These are phyloP conservation scores for Andinoacara biseriatus DNA, from an alignment of 2,113 vertebrate genomes.

Conservation along the genomic window DNA sequence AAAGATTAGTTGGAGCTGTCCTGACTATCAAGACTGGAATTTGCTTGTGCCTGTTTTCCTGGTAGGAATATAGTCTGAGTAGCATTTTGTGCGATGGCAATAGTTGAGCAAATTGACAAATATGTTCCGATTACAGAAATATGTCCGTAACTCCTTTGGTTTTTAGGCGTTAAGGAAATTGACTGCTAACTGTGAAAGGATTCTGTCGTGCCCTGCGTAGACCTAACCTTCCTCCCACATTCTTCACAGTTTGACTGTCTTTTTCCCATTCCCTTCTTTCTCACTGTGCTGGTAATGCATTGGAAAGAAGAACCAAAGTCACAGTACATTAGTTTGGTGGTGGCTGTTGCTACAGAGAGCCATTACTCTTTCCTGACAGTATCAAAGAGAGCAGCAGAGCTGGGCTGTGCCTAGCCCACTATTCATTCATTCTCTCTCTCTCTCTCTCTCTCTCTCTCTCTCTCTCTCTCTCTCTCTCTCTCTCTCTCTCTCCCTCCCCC, in stretches of 20 bases:
- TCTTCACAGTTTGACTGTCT: slow-evolving; percentile 48
- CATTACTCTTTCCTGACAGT: slow-evolving; percentile 80
- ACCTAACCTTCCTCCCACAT: slow-evolving; percentile 23
- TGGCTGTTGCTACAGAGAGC: slow-evolving; percentile 74
- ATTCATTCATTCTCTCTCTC: slow-evolving; percentile 64
- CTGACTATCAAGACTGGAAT: slow-evolving; percentile 27
- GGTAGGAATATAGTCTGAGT: not conserved
- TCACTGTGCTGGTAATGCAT: slow-evolving; percentile 71
- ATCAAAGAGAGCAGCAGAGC: slow-evolving; percentile 77
- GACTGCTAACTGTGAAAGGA: slow-evolving; percentile 36
- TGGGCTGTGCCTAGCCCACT: slow-evolving; percentile 51
- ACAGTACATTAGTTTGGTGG: slow-evolving; percentile 80
- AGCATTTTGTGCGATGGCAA: slow-evolving; percentile 16
- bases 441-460: slow-evolving; percentile 65
- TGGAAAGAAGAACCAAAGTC: slow-evolving; percentile 77
- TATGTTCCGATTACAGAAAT: slow-evolving; percentile 22
- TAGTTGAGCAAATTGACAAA: slow-evolving; percentile 18
- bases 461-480: slow-evolving; percentile 63
- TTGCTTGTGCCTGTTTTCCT: slow-evolving; percentile 27
- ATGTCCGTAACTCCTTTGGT: slow-evolving; percentile 10
- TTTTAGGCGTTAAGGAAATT: slow-evolving; percentile 39
- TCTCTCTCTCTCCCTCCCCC: too few relatives aligned
- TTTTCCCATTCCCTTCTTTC: slow-evolving; percentile 58
- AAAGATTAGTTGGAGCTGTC: slow-evolving; percentile 54
- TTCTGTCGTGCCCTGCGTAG: slow-evolving; percentile 28